Evolutionary conservation across 2,113 vertebrate species (phyloP).

Genomic region (Seriola dumerili): DNA sequence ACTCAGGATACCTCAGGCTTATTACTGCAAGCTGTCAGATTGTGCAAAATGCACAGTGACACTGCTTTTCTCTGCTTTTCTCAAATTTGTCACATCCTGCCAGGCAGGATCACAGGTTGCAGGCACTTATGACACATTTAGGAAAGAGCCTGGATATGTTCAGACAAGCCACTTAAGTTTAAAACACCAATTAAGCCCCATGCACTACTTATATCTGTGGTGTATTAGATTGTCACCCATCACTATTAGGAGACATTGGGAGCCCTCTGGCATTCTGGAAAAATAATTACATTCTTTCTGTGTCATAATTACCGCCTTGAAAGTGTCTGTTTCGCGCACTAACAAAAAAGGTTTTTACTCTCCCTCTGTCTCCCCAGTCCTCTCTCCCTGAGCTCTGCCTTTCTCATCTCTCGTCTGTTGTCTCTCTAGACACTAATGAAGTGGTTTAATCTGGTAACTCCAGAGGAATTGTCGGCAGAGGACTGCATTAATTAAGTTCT

Average conservation of each 20-base stretch:
- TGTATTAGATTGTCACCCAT: constrained; percentile 79
- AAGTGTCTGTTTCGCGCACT: constrained; percentile 73
- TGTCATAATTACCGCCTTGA: constrained; percentile 77
- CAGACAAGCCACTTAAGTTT: constrained; percentile 67
- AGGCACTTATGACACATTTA: constrained; percentile 47
- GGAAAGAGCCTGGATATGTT: constrained; percentile 46
- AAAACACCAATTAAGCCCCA: constrained; percentile 76
- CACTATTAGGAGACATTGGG: constrained; percentile 66
- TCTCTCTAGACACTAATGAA: constrained; percentile 77
- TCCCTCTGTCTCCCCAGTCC: constrained; percentile 19
- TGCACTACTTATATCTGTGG: constrained; percentile 54
- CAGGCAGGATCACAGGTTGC: constrained; percentile 63
- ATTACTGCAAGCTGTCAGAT: constrained; percentile 60
- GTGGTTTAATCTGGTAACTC: constrained; percentile 78
- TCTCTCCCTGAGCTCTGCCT: constrained; percentile 49
- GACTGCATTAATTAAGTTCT: constrained; percentile 67
- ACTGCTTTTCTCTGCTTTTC: constrained; percentile 46
- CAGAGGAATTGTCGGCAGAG: constrained; percentile 58
- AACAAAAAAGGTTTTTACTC: constrained; percentile 67
- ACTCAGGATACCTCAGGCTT: constrained; percentile 36
- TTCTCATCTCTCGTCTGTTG: constrained; percentile 64
- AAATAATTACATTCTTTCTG: constrained; percentile 79
- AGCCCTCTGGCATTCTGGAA: constrained; percentile 71
- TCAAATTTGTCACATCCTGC: constrained; percentile 70
- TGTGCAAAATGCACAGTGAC: constrained; percentile 39